Evolutionary conservation across 2,888 invertebrate genomes (phyloP).

Genomic region (Parnassius orleans): DNA sequence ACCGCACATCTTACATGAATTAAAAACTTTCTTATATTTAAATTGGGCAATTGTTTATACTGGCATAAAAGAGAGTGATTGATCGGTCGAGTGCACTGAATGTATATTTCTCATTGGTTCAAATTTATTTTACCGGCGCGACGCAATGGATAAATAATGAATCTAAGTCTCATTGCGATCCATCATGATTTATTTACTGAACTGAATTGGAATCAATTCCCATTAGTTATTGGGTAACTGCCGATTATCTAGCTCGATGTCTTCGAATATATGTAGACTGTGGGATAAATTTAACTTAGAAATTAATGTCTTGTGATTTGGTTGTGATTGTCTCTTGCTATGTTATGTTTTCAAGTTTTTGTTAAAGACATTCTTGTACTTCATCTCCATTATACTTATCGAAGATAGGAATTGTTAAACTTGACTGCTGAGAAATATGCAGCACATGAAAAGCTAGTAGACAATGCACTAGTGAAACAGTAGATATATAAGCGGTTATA

Average conservation of each 20-base stretch:
- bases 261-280: background rate
- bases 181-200: slow-evolving; percentile 26
- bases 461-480: too few species aligned
- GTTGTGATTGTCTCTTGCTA: too few species aligned
- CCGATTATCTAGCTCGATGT: slow-evolving; percentile 19
- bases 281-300: background rate
- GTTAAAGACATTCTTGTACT: too few species aligned
- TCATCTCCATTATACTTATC: too few species aligned
- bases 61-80: slow-evolving; percentile 27
- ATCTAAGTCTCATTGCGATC: slow-evolving; percentile 25
- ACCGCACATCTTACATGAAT: slow-evolving; percentile 66
- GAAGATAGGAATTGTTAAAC: too few species aligned
- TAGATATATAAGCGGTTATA: too few species aligned
- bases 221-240: slow-evolving; percentile 23
- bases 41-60: slow-evolving; percentile 68
- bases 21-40: slow-evolving; percentile 74
- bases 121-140: slow-evolving; percentile 22
- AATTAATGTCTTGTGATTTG: background rate
- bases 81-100: slow-evolving; percentile 21
- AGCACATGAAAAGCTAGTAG: too few species aligned
- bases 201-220: slow-evolving; percentile 18
- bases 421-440: too few species aligned
- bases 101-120: slow-evolving; percentile 26
- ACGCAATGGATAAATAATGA: slow-evolving; percentile 24
- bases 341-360: too few species aligned